Base-by-base conservation (phyloP, 92 coral and sea anemone genomes). In the Porites rus region DNA sequence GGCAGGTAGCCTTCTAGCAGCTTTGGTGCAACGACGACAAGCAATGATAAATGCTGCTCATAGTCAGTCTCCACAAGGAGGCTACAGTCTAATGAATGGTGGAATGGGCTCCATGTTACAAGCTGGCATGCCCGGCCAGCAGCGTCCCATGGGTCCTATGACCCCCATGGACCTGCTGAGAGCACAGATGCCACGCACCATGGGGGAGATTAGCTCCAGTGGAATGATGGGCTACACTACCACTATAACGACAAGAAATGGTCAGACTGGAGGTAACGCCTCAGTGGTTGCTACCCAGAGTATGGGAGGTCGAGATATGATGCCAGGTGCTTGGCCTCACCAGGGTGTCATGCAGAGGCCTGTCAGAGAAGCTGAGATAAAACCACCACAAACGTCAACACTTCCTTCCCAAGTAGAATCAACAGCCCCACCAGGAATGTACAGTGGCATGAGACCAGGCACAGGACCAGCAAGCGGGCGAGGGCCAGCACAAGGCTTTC, bases 1-100 rank as follows among this genome's bases (percentile, higher is more conserved):
- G 2, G 98, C 98, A 72, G 98, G 96, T 20, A 94, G 94, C 67
- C 81, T 92, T 17, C 93, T 94, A 11, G 98, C 98, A 46, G 98
- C 98, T 0, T 46, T 94, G 69, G 96, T 93, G 24, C 96, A 94
- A 56, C 69, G 98, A 51, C 93, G 96, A 58, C 90, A 94, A 77
- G 98, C 98, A 16, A 82, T 92, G 98, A 91, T 90, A 74, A 89
- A 84, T 78, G 94, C 90, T 28, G 97, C 78, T 8, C 92, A 81
- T 24, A 79, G 79, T 7, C 96, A 91, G 66, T 84, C 81, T 17
- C 66, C 86, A 17, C 93, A 94, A 20, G 83, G 89, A 46, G 89
- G 93, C 62, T 94, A 92, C 86, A 78, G 74, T 54, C 96, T 93
- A 46, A 61, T 94, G 74, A 94, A 94, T 75, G 98, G 98, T 25